Base-by-base conservation (phyloP, 1,140 invertebrate species). In the Drosophila malerkotliana region DNA sequence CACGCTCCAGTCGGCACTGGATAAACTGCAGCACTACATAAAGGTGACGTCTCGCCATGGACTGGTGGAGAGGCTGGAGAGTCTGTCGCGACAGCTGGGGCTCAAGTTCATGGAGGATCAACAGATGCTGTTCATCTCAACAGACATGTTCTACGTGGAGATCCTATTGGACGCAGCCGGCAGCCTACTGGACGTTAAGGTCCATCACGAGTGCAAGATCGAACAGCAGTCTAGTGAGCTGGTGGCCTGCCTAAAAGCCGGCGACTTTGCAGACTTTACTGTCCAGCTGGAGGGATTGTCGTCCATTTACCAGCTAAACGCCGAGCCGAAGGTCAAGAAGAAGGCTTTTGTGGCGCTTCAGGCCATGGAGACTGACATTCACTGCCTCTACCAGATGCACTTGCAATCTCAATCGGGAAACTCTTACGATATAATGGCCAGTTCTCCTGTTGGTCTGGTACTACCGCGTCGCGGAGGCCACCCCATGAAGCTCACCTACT, bases 71-170 rank as follows among this genome's bases (percentile, higher is more conserved):
- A 94, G 97, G 69, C 93, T 99, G 48, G 97, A 98, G 92, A 97
- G 97, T 90, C 94, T 98, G 41, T 96, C 97, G 2, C 94, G 97
- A 61, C 97, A 98, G 90, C 93, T 98, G 52, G 97, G 97, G 94
- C 60, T 91, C 0, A 91, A 92, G 49, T 92, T 92, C 54, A 84
- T 90, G 77, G 91, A 92, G 48, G 89, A 92, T 53, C 80, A 88
- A 28, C 81, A 84, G 34, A 57, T 67, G 15, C 94, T 97, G 67
- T 98, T 98, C 82, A 98, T 99, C 92, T 98, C 96, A 24, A 98
- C 97, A 0, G 98, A 98, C 91, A 99, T 99, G 97, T 99, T 99
- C 92, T 98, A 98, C 91, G 94, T 99, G 71, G 97, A 99, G 93
- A 96, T 99, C 67, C 90, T 97, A 34, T 92, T 99, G 30, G 97